Evolutionary conservation across 2,113 vertebrate genomes (phyloP).

Genomic region (Erythrolamprus reginae): DNA sequence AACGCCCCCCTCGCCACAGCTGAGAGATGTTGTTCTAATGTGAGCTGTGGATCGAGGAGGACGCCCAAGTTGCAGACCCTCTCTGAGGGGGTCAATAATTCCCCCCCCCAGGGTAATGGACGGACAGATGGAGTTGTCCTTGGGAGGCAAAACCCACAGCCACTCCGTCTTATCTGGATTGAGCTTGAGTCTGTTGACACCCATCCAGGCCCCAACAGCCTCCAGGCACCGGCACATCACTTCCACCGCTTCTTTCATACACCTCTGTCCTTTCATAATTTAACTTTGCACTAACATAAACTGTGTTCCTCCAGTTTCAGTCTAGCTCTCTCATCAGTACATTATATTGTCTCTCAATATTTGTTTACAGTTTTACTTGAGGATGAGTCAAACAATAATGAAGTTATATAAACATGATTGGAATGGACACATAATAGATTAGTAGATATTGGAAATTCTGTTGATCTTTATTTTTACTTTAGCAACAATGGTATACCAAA

Average conservation of each 20-base stretch:
- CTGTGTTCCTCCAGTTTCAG: not conserved
- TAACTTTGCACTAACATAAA: not conserved
- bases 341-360: not conserved
- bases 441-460: not conserved
- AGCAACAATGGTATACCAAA: not conserved
- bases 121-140: no score
- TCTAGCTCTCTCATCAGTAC: not conserved
- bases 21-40: no score
- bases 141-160: no score
- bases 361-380: not conserved
- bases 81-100: no score
- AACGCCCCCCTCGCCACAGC: no score
- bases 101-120: no score
- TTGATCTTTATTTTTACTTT: not conserved
- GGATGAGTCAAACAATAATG: not conserved
- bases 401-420: not conserved
- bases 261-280: not conserved
- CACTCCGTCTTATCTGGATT: no score
- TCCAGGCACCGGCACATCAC: no score
- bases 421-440: not conserved
- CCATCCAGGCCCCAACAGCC: no score
- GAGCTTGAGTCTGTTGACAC: no score
- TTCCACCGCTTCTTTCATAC: not conserved
- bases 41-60: no score
- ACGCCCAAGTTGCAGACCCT: no score